phyloP scores from a whole-genome alignment of 2,888 invertebrate species.

The Argynnis bischoffii region DNA sequence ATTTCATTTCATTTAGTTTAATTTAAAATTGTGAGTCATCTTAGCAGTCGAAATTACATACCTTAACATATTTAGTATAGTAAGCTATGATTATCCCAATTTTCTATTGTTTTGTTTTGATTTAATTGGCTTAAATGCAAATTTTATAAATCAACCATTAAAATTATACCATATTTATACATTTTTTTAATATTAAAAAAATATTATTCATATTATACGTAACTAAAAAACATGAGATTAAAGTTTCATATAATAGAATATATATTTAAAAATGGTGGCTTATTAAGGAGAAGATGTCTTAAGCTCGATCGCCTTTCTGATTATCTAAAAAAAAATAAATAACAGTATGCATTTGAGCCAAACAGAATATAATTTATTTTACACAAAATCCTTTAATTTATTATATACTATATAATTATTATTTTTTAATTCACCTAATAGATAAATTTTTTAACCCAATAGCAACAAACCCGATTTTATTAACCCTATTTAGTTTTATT shows the following conservation, averaged over 20 bases:
- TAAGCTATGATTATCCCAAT: constrained; percentile 17
- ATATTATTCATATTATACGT: no score
- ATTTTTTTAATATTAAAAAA: no score
- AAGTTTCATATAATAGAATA: no score
- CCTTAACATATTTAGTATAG: no score
- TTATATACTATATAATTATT: constrained; percentile 6
- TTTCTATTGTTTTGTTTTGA: constrained; percentile 17
- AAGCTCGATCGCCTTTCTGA: no score
- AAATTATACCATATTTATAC: no score
- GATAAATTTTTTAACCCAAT: constrained; percentile 20
- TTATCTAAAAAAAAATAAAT: no score
- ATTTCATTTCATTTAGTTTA: constrained; percentile 1
- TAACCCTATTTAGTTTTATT: constrained; percentile 22
- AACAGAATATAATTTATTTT: background rate
- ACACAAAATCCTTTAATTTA: constrained; percentile 1
- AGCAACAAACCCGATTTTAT: constrained; percentile 19
- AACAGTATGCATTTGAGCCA: constrained; percentile 1
- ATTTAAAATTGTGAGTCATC: constrained; percentile 6
- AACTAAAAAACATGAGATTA: no score
- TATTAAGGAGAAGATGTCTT: no score
- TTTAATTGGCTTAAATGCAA: constrained; percentile 9
- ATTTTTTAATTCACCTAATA: background rate
- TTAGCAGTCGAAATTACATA: constrained; percentile 1
- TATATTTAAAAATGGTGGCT: no score
- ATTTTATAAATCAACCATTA: background rate